phyloP scores from a whole-genome alignment of 1,140 invertebrate genomes.

The Drosophila novamexicana region DNA sequence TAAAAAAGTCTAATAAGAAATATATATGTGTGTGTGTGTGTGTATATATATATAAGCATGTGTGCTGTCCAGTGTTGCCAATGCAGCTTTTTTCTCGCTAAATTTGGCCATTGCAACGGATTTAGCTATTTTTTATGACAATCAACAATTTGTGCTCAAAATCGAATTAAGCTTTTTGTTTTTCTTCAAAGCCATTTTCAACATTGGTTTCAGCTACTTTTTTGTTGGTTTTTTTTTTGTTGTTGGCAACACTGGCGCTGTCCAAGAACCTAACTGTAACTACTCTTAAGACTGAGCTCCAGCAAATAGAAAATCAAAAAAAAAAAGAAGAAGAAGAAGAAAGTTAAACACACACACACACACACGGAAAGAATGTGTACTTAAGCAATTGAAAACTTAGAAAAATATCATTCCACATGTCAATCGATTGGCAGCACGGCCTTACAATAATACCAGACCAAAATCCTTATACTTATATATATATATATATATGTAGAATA shows the following conservation, averaged over 20 bases:
- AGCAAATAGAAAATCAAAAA: constrained; percentile 2
- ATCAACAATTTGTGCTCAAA: too few species aligned
- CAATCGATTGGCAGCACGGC: background rate
- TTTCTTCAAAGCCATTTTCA: too few species aligned
- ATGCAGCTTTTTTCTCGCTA: too few species aligned
- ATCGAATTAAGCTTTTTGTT: too few species aligned
- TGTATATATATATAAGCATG: constrained; percentile 1
- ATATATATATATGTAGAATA: background rate
- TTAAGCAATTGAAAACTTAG: constrained; percentile 7
- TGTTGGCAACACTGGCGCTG: too few species aligned
- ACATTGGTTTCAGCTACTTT: too few species aligned
- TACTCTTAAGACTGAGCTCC: constrained; percentile 54
- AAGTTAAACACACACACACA: background rate
- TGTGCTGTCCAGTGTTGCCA: constrained; percentile 9
- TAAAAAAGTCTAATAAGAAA: background rate
- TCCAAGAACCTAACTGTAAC: constrained; percentile 37
- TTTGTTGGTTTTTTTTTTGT: too few species aligned
- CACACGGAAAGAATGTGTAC: background rate
- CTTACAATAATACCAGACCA: background rate
- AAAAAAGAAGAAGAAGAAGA: background rate
- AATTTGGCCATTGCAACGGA: too few species aligned
- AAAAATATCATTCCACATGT: constrained; percentile 11
- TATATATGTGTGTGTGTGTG: constrained; percentile 5
- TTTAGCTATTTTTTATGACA: too few species aligned
- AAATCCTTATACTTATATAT: background rate